Evolutionary conservation across 2,797 vertebrate genomes (phyloP), one percentile per base, ranked within the genome.

Genomic region (Harpagifer antarcticus): DNA sequence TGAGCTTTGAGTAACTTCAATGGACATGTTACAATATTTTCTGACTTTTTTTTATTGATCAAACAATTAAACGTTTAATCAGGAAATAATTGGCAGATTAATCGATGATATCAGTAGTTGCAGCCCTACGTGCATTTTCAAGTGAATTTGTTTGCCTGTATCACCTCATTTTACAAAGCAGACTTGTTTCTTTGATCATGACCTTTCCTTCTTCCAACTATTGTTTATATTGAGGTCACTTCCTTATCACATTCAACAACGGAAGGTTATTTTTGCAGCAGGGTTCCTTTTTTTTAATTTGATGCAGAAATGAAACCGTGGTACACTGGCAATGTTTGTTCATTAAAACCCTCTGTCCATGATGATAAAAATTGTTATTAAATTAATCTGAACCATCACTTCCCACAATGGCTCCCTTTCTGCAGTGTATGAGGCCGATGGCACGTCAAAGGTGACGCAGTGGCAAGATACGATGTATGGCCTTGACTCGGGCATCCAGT

Each of bases 401-500:
- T n/a, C 37, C 1, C n/a, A 31, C 7, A 37, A 8, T 58, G 33
- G 13, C 4, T 79, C 15, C 79, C 17, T 75, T 16, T 2, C 3
- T 70, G 27, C 58, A 95, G 95, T 93, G 88, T 72, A 77, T 47
- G 92, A 94, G 8, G 43, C 70, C 5, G 89, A 91, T 0, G 72
- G 88, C 37, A 0, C 42, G 33, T 4, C 16, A 66, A 95, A 94
- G 88, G 95, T 95, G 76, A 5, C 58, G 1, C 78, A 93, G 52
- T 95, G 95, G 95, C 89, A 94, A 80, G 44, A 90, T 11, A 81
- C 86, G 0, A 86, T 81, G 78, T 95, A 95, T 2, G 55, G 54
- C 47, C 0, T 72, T 0, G 95, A 95, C 88, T 95, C 95, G 0
- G 95, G 95, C 72, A 93, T 95, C 85, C 92, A 95, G 56, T 95